Percentiles rank a stretch among this genome's conserved stretches.
Conservation (phyloP, 1,140 invertebrate genomes). For the Mactra quadrangularis region DNA sequence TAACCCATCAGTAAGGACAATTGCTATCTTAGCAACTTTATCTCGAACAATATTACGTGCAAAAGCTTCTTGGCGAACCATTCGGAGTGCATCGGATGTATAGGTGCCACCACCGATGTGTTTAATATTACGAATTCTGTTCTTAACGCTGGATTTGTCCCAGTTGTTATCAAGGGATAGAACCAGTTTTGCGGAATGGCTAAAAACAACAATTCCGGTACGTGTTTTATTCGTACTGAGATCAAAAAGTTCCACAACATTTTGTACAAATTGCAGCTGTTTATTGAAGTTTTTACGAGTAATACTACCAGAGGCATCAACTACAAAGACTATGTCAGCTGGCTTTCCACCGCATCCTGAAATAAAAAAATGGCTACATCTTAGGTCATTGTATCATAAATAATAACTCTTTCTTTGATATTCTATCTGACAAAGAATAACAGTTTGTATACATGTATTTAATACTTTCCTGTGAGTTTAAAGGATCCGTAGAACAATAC, state of each 20-base stretch:
- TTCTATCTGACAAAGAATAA: no score
- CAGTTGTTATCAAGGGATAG: conserved; percentile 64
- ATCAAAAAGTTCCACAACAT: conserved; percentile 70
- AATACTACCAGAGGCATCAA: conserved; percentile 74
- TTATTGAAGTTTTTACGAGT: conserved; percentile 67
- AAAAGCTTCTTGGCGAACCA: conserved; percentile 63
- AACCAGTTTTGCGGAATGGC: conserved; percentile 58
- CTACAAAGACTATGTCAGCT: conserved; percentile 77
- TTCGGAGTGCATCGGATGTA: conserved; percentile 68
- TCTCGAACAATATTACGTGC: conserved; percentile 45
- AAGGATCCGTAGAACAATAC: no score
- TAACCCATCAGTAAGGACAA: conserved; percentile 77
- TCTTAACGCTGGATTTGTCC: conserved; percentile 22
- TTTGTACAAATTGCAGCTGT: conserved; percentile 72
- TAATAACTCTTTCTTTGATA: no score
- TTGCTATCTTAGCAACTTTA: conserved; percentile 65
- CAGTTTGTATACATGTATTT: no score
- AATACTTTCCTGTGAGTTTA: no score
- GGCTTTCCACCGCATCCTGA: conserved; percentile 70
- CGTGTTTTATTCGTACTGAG: conserved; percentile 66
- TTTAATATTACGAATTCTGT: conserved; percentile 57
- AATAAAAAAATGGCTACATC: conserved; percentile 8
- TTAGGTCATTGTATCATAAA: no score
- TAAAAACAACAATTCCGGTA: conserved; percentile 73
- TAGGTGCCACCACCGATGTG: conserved; percentile 69